Conservation (phyloP, 1,140 invertebrate genomes). For the Diorhabda sublineata region DNA sequence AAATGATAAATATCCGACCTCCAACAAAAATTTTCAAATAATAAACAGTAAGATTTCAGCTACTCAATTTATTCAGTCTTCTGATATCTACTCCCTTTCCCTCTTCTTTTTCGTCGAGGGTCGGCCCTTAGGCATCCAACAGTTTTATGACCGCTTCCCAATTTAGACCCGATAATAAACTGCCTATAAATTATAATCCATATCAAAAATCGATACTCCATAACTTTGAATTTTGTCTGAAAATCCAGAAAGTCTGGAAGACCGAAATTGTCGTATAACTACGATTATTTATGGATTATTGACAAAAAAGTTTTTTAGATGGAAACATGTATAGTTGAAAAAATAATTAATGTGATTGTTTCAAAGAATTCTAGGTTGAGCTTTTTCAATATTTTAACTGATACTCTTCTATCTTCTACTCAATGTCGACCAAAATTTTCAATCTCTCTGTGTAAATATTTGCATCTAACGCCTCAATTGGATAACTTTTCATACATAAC, state of each 20-base stretch:
- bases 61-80: conserved; percentile 2
- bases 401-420: too few species aligned
- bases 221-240: neutral
- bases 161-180: conserved; percentile 1
- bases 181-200: neutral
- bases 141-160: conserved; percentile 2
- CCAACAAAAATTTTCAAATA: neutral
- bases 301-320: too few species aligned
- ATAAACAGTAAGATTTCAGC: neutral
- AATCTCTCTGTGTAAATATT: too few species aligned
- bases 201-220: neutral
- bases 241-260: neutral
- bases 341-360: too few species aligned
- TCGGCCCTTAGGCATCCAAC: neutral
- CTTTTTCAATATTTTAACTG: too few species aligned
- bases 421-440: too few species aligned
- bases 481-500: too few species aligned
- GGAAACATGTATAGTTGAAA: too few species aligned
- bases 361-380: too few species aligned
- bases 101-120: neutral
- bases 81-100: neutral
- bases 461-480: too few species aligned
- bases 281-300: too few species aligned
- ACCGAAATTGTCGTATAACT: neutral
- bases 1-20: too few species aligned